Conservation (phyloP, 2,888 invertebrate species). For the Ennomos fuscantarius region DNA sequence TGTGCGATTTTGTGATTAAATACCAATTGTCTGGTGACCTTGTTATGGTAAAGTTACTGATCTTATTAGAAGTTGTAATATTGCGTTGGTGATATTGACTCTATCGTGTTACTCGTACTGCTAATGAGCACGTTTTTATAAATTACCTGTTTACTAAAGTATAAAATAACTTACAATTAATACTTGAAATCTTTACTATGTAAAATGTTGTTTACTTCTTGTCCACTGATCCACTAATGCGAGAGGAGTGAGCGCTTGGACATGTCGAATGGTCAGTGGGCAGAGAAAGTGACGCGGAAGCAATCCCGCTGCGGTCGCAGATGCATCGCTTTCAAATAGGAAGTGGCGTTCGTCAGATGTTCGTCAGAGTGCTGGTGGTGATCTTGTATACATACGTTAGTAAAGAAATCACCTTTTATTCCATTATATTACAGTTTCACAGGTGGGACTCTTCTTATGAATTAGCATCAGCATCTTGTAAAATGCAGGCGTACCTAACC, state of each 20-base stretch:
- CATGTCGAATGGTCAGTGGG: slow-evolving; percentile 43
- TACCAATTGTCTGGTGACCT: slow-evolving; percentile 34
- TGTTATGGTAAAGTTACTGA: slow-evolving; percentile 23
- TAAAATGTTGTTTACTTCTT: no score
- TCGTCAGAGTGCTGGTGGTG: no score
- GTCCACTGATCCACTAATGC: background rate
- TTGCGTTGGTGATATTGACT: slow-evolving; percentile 16
- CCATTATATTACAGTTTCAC: no score
- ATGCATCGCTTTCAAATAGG: slow-evolving; percentile 45
- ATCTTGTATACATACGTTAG: no score
- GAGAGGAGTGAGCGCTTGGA: slow-evolving; percentile 10
- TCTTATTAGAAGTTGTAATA: slow-evolving; percentile 20
- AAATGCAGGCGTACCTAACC: no score
- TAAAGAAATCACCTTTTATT: no score
- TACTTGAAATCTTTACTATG: no score
- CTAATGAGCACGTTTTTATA: slow-evolving; percentile 4
- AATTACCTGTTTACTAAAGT: background rate
- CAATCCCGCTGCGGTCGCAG: slow-evolving; percentile 44
- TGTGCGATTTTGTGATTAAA: slow-evolving; percentile 6
- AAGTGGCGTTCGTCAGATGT: slow-evolving; percentile 25
- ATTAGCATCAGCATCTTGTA: no score
- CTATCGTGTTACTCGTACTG: background rate
- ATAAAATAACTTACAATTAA: no score
- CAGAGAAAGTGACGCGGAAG: slow-evolving; percentile 52
- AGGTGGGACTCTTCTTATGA: no score